Percentiles rank a stretch among this genome's conserved stretches.
Conservation (phyloP, 1,140 invertebrate species). For the Drosophila mayri region DNA sequence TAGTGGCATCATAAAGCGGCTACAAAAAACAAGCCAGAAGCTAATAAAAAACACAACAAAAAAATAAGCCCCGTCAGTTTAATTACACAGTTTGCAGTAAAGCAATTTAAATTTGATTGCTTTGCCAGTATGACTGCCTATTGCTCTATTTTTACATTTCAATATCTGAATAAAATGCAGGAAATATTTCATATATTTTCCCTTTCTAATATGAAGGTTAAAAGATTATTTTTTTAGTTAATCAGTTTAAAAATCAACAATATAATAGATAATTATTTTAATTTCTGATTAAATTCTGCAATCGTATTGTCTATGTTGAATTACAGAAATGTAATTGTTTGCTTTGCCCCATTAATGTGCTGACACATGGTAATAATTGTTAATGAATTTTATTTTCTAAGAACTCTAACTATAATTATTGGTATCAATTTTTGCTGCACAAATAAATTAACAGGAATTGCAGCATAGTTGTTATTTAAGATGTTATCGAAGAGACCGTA, state of each 20-base stretch:
- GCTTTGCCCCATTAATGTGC: background rate
- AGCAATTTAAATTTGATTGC: constrained; percentile 23
- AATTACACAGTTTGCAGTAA: constrained; percentile 39
- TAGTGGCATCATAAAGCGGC: constrained; percentile 44
- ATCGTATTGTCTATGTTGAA: background rate
- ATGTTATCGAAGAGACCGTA: background rate
- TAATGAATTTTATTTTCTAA: background rate
- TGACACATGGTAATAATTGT: background rate
- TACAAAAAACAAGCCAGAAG: constrained; percentile 18
- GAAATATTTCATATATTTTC: background rate
- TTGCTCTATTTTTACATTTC: constrained; percentile 3
- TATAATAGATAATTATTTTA: background rate
- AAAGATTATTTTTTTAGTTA: background rate
- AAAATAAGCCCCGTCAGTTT: background rate
- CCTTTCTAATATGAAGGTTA: background rate
- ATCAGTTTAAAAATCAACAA: background rate
- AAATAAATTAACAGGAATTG: background rate
- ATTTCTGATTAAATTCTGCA: background rate
- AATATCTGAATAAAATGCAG: background rate
- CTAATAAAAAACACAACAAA: constrained; percentile 20
- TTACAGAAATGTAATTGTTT: background rate
- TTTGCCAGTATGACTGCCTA: background rate
- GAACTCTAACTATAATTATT: background rate
- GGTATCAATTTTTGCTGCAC: background rate
- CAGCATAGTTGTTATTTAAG: background rate